A percentile compares a stretch with the other conserved stretches of the same genome.
These are phyloP conservation scores for Tamias sibiricus DNA, from an alignment of 2,113 vertebrate genomes.

Conservation along the genomic window DNA sequence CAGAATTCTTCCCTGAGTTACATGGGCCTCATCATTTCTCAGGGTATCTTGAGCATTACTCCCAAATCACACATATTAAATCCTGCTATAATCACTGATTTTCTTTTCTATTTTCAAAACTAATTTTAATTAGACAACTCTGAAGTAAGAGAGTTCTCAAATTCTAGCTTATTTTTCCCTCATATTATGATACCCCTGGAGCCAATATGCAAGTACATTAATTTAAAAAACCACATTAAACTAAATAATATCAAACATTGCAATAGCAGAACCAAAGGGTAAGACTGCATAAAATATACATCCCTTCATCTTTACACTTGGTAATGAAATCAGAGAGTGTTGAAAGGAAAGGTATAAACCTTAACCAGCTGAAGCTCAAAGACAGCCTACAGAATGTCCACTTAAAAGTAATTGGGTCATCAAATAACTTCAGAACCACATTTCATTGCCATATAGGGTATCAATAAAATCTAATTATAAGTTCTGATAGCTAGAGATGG, in stretches of 20 bases:
- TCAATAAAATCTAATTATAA: background rate
- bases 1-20: background rate
- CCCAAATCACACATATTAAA: background rate
- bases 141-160: conserved; percentile 27
- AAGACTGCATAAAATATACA: conserved; percentile 59
- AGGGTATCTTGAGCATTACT: background rate
- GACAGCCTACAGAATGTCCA: background rate
- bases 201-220: background rate
- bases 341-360: background rate
- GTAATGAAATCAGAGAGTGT: conserved; percentile 34
- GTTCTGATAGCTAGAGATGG: background rate
- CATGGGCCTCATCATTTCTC: background rate
- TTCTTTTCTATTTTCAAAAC: conserved; percentile 17
- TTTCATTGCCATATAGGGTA: background rate
- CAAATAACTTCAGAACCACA: conserved; percentile 13
- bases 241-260: conserved; percentile 45
- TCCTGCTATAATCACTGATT: background rate
- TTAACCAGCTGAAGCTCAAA: background rate
- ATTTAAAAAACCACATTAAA: background rate
- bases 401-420: conserved; percentile 49
- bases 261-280: conserved; percentile 25
- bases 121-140: conserved; percentile 46
- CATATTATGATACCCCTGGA: background rate
- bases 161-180: conserved; percentile 38
- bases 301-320: background rate